Conservation (phyloP, 2,888 invertebrate genomes). For the Drosophila anceps region DNA sequence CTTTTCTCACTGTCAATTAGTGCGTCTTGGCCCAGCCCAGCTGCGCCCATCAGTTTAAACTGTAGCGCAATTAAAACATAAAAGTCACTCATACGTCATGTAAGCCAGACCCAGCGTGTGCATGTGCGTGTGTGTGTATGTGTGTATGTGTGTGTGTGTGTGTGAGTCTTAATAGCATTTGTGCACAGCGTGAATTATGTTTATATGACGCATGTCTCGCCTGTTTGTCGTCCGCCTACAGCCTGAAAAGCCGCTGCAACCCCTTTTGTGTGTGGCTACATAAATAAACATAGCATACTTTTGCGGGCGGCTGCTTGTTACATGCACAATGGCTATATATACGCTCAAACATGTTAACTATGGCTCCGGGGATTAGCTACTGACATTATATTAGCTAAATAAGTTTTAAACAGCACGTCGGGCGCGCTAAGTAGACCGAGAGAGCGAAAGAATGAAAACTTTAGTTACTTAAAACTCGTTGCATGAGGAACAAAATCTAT, state of each 20-base stretch:
- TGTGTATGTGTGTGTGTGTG: conserved; percentile 8
- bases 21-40: conserved; percentile 59
- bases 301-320: conserved; percentile 40
- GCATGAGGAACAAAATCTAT: too few species aligned
- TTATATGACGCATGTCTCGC: conserved; percentile 56
- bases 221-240: conserved; percentile 7
- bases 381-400: neutral
- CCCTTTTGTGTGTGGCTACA: conserved; percentile 27
- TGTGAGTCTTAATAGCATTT: conserved; percentile 66
- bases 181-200: conserved; percentile 66
- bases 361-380: conserved; percentile 1
- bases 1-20: conserved; percentile 72
- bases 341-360: conserved; percentile 3
- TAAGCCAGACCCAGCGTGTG: conserved; percentile 31
- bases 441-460: neutral
- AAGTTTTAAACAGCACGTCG: neutral
- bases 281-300: conserved; percentile 68
- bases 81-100: conserved; percentile 80
- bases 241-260: conserved; percentile 10
- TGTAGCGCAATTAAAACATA: conserved; percentile 77
- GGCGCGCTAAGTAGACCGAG: neutral
- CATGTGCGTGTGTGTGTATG: conserved; percentile 9
- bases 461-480: too few species aligned
- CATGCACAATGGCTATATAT: conserved; percentile 30
- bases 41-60: conserved; percentile 65